Evolutionary conservation across 2,888 invertebrate species (phyloP).

Genomic region (Amiota mariae): DNA sequence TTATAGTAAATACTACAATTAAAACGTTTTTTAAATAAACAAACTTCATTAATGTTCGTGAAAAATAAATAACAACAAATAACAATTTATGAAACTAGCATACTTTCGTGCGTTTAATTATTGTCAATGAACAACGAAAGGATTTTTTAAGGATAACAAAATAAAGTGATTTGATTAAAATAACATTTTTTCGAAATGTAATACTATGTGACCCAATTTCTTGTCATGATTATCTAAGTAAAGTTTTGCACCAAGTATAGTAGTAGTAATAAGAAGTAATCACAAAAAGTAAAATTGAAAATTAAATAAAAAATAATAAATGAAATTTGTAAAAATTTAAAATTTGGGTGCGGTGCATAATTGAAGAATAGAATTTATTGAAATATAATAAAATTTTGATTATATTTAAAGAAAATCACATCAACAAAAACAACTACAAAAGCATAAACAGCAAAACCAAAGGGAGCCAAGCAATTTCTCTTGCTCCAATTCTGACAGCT

Average conservation of each 20-base stretch:
- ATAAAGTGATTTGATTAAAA: background rate
- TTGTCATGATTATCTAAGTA: constrained; percentile 9
- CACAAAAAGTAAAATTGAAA: too few relatives aligned
- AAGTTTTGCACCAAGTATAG: too few relatives aligned
- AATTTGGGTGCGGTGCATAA: background rate
- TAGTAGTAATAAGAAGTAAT: too few relatives aligned
- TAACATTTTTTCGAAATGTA: background rate
- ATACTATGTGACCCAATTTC: constrained; percentile 12
- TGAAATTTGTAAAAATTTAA: too few relatives aligned
- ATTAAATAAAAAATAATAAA: too few relatives aligned
- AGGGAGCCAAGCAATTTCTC: background rate
- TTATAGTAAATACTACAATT: too few relatives aligned
- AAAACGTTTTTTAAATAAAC: background rate
- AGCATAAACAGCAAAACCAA: background rate
- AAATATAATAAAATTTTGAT: background rate
- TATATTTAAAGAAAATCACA: too few relatives aligned
- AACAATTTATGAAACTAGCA: constrained; percentile 13
- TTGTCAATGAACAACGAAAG: background rate
- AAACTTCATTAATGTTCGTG: background rate
- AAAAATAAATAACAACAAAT: background rate
- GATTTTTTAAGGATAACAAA: background rate
- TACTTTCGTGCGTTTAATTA: constrained; percentile 9
- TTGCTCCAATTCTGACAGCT: constrained; percentile 31
- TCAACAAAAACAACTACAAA: too few relatives aligned
- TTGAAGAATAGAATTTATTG: background rate